Conservation (phyloP, 2,797 vertebrate genomes). For the Taenioides sp. region DNA sequence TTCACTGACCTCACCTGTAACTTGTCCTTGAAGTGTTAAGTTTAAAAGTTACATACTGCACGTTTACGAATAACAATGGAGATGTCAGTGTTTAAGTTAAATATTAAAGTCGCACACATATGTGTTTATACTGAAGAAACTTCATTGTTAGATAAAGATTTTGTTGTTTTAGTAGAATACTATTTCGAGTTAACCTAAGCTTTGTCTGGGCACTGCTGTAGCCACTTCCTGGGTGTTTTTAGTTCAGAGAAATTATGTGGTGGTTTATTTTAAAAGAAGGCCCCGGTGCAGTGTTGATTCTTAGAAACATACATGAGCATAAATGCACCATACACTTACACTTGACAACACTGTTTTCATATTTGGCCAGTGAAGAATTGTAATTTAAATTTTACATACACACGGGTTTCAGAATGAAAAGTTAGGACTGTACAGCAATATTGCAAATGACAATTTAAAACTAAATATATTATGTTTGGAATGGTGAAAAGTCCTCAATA, state of each 20-base stretch:
- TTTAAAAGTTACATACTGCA: neutral
- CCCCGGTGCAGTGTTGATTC: constrained; percentile 29
- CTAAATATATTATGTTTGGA: too few relatives aligned
- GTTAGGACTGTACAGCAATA: too few relatives aligned
- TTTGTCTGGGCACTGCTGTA: neutral
- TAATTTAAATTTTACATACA: too few relatives aligned
- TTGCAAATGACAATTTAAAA: too few relatives aligned
- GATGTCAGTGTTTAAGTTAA: too few relatives aligned
- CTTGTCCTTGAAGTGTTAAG: neutral
- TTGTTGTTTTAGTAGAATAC: neutral
- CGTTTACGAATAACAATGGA: neutral
- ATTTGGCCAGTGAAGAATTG: neutral
- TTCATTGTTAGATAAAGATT: neutral
- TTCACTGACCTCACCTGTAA: neutral
- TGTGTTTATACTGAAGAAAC: neutral
- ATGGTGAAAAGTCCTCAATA: too few relatives aligned
- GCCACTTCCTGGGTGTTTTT: constrained; percentile 50
- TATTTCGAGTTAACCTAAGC: neutral
- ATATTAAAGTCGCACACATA: too few relatives aligned
- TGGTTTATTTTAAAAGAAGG: constrained; percentile 19
- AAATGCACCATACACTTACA: too few relatives aligned
- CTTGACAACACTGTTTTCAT: neutral
- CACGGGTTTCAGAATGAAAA: too few relatives aligned
- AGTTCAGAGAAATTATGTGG: neutral
- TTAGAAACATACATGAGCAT: constrained; percentile 35